phyloP scores from a whole-genome alignment of 1,140 invertebrate species.

The Atta texana region DNA sequence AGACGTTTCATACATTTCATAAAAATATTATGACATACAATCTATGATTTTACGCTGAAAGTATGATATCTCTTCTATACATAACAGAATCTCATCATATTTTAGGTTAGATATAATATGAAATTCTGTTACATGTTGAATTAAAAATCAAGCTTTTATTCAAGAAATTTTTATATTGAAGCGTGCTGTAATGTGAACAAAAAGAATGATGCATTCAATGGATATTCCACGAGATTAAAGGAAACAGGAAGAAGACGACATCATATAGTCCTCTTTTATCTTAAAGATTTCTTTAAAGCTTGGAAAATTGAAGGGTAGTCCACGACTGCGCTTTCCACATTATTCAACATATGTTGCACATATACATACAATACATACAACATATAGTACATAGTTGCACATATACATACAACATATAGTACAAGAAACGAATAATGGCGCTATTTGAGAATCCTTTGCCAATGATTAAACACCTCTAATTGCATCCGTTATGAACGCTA shows the following conservation, averaged over 20 bases:
- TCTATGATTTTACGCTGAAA: neutral
- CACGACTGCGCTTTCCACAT: neutral
- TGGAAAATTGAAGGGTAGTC: neutral
- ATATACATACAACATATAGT: neutral
- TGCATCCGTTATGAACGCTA: neutral
- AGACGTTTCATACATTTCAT: neutral
- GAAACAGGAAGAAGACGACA: neutral
- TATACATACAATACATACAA: neutral
- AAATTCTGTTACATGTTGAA: neutral
- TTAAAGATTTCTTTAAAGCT: constrained; percentile 29
- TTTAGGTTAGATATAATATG: neutral
- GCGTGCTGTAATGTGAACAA: neutral
- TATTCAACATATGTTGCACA: neutral
- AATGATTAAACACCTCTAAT: neutral
- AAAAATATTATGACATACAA: neutral
- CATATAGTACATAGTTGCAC: neutral
- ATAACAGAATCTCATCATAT: neutral
- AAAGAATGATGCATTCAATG: neutral
- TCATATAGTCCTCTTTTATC: neutral
- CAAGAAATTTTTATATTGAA: neutral
- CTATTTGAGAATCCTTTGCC: neutral
- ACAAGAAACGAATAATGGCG: neutral
- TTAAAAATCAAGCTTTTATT: neutral
- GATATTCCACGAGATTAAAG: neutral
- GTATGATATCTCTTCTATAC: too few relatives aligned